Base-by-base conservation (phyloP, 2,888 invertebrate species). In the Theretra japonica region DNA sequence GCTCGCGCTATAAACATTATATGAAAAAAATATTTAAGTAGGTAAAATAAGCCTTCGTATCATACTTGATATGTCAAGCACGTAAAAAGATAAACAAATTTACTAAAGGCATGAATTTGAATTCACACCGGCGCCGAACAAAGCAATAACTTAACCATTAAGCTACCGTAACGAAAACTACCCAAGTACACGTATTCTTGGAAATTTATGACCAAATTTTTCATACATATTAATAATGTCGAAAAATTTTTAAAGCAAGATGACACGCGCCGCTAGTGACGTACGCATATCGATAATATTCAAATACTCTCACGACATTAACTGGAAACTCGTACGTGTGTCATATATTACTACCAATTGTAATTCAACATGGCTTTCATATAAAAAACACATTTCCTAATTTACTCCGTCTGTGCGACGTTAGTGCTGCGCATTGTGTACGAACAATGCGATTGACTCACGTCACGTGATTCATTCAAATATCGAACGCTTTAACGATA, bases 381-480 rank as follows among this genome's bases (percentile, higher is more conserved):
- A 92, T 93, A 93, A 93, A 94, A 93, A 92, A 90, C 84, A 89
- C 93, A 91, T 94, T 93, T 92, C 94, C 93, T 92, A 94, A 94
- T 93, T 93, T 92, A 93, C 92, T 87, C 80, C 83, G 82, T 85
- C 85, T 84, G 82, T 85, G 83, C 83, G 75, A 75, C 79, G 89
- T 87, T 72, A 90, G 65, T 65, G 41, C 65, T 65, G 65, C 48
- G 65, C 65, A 65, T 90, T 91, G 89, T 88, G 83, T 83, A 83
- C 82, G 90, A 91, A 93, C 93, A 93, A 93, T 93, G 89, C 88
- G 82, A 83, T 89, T 93, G 93, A 93, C 86, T 93, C 93, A 92
- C 80, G 86, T 88, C 84, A 86, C 87, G 88, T 93, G 92, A 93
- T 90, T 93, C 93, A 93, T 92, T 90, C 89, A 86, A 90, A 88